Percentiles rank a stretch among this genome's conserved stretches.
Conservation (phyloP, 1,140 invertebrate genomes). For the Neocloeon triangulifer region DNA sequence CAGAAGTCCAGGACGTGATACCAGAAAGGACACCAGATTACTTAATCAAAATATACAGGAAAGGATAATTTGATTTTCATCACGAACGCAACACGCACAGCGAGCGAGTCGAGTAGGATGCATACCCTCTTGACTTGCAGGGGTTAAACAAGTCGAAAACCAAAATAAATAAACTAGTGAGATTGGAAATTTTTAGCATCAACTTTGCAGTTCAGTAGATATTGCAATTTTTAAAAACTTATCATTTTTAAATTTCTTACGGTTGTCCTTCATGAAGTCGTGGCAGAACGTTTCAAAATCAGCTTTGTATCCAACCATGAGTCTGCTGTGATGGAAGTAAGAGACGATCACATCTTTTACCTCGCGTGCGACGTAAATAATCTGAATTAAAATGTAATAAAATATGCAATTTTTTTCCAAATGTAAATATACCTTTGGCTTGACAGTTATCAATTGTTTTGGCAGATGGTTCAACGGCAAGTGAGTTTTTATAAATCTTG, state of each 20-base stretch:
- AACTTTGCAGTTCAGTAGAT: slow-evolving; percentile 1
- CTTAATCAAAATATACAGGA: slow-evolving; percentile 9
- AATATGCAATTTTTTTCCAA: slow-evolving; percentile 6
- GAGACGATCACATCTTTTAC: slow-evolving; percentile 61
- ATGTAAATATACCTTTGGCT: slow-evolving; percentile 7
- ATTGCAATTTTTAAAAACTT: slow-evolving; percentile 3
- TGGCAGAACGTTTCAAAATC: slow-evolving; percentile 37
- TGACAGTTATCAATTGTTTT: slow-evolving; percentile 3
- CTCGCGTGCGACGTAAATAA: slow-evolving; percentile 57
- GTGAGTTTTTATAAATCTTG: slow-evolving; percentile 6
- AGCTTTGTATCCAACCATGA: slow-evolving; percentile 31
- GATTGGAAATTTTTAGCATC: neutral
- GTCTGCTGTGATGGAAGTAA: slow-evolving; percentile 43
- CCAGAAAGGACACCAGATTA: slow-evolving; percentile 31
- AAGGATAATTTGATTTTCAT: slow-evolving; percentile 1
- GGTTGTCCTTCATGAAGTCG: slow-evolving; percentile 30
- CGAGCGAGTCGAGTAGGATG: too few relatives aligned
- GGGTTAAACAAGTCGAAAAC: neutral
- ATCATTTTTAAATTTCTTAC: neutral
- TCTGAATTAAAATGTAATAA: slow-evolving; percentile 21
- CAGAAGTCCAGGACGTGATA: slow-evolving; percentile 31
- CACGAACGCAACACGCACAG: neutral
- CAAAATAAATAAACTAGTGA: neutral
- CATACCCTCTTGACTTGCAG: too few relatives aligned
- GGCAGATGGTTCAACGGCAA: slow-evolving; percentile 4